A percentile compares a stretch with the other conserved stretches of the same genome.
These are phyloP conservation scores for Passerina amoena DNA, from an alignment of 2,113 vertebrate species.

Conservation along the genomic window DNA sequence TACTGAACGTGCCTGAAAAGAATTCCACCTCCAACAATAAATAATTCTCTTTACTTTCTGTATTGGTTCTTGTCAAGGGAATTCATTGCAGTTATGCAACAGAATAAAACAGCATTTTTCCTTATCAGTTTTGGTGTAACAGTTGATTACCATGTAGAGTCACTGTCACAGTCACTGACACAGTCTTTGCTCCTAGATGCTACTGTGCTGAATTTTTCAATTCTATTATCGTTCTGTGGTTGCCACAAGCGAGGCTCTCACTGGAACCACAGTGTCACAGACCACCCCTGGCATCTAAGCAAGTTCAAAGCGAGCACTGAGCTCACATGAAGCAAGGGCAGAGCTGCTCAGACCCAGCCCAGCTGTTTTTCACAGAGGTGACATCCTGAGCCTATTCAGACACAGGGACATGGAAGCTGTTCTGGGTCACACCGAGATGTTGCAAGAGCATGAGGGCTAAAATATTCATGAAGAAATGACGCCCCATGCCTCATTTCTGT, in stretches of 20 bases:
- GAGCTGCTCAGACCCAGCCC: fast-evolving
- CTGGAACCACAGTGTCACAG: background rate
- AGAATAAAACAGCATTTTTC: background rate
- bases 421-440: background rate
- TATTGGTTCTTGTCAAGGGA: background rate
- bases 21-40: constrained; percentile 11
- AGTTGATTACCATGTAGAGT: background rate
- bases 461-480: background rate
- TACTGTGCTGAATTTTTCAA: background rate
- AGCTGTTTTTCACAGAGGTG: background rate
- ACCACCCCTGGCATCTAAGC: background rate
- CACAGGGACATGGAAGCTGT: background rate
- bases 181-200: background rate
- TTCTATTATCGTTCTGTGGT: background rate
- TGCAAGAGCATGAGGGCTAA: background rate
- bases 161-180: background rate
- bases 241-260: background rate
- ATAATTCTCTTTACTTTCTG: constrained; percentile 16
- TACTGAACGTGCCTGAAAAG: background rate
- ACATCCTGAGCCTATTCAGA: background rate
- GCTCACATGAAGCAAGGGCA: background rate
- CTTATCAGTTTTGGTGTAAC: background rate
- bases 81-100: background rate
- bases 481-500: background rate
- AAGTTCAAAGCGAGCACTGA: background rate